Conservation (phyloP, 2,888 invertebrate genomes). For the Melinaea menophilus region DNA sequence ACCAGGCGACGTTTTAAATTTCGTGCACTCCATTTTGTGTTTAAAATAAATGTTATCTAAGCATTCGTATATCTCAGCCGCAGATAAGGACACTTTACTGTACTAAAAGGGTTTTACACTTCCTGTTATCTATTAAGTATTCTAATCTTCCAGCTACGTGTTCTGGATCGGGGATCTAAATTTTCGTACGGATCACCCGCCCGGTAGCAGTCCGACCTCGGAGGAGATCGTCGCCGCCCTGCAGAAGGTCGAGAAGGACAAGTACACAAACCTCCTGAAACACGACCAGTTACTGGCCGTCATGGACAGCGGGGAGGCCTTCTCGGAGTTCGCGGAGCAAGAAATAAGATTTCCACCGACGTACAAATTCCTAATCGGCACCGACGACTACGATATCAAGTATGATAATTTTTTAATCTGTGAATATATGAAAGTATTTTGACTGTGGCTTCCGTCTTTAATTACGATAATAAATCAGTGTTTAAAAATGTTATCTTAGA, state of each 20-base stretch:
- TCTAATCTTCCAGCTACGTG: constrained; percentile 82
- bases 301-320: constrained; percentile 87
- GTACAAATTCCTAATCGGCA: constrained; percentile 88
- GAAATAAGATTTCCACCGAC: constrained; percentile 90
- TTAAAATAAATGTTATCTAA: too few species aligned
- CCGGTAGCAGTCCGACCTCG: constrained; percentile 78
- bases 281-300: constrained; percentile 87
- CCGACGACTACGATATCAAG: constrained; percentile 88
- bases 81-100: too few species aligned
- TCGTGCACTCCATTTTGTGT: too few species aligned
- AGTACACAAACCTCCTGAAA: constrained; percentile 80
- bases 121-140: too few species aligned
- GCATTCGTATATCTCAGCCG: too few species aligned
- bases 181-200: constrained; percentile 85
- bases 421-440: neutral
- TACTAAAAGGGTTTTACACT: too few species aligned
- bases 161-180: constrained; percentile 96
- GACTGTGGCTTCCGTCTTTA: neutral
- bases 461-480: neutral
- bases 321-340: constrained; percentile 87
- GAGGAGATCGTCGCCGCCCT: constrained; percentile 83
- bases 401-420: constrained; percentile 58
- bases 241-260: constrained; percentile 80
- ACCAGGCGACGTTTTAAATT: too few species aligned
- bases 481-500: too few species aligned